A percentile compares a stretch with the other conserved stretches of the same genome.
phyloP scores from a whole-genome alignment of 2,797 vertebrate genomes.

The Cygnus olor region DNA sequence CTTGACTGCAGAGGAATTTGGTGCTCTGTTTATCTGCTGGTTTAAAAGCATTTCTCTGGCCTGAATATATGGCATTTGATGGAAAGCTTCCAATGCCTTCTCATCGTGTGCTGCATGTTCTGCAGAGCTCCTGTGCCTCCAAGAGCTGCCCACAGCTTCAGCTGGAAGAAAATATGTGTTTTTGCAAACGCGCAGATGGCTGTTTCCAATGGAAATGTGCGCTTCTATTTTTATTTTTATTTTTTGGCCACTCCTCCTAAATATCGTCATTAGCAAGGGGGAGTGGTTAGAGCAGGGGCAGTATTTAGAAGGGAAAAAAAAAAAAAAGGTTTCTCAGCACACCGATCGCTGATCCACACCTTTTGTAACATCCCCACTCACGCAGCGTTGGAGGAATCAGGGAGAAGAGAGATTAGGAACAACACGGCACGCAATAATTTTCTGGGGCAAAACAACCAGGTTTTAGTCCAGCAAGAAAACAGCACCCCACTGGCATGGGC shows the following conservation, averaged over 20 bases:
- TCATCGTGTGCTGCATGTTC: accelerated
- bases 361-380: neutral
- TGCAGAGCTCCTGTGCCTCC: neutral
- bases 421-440: neutral
- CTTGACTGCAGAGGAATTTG: neutral
- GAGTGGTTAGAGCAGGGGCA: neutral
- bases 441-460: neutral
- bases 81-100: neutral
- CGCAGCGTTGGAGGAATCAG: neutral
- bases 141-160: neutral
- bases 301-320: neutral
- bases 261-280: neutral
- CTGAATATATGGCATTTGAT: neutral
- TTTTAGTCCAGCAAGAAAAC: too few relatives aligned
- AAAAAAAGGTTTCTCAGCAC: neutral
- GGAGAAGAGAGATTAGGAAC: neutral
- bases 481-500: too few relatives aligned
- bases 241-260: neutral
- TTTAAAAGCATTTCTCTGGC: neutral
- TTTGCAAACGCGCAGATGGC: neutral
- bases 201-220: neutral
- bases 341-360: neutral
- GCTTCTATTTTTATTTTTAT: neutral
- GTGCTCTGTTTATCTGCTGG: neutral
- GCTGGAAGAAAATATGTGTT: neutral